These are phyloP conservation scores for Pongo pygmaeus DNA, from an alignment of 2,113 vertebrate species.

Conservation along the genomic window DNA sequence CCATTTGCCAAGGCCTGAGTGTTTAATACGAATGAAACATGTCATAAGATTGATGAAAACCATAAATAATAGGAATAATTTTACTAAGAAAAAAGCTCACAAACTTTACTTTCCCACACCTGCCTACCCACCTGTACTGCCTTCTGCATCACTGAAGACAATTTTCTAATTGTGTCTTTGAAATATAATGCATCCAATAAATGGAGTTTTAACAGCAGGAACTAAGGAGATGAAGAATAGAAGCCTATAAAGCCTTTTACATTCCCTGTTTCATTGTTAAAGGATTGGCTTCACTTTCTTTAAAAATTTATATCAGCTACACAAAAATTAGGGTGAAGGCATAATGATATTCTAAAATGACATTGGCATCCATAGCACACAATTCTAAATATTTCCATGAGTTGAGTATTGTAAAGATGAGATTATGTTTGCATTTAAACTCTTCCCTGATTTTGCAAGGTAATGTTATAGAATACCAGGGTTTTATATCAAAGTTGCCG, in stretches of 20 bases:
- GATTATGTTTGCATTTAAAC: neutral
- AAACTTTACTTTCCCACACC: conserved; percentile 32
- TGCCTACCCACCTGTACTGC: neutral
- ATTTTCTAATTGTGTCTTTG: conserved; percentile 10
- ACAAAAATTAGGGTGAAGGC: neutral
- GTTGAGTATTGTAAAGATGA: neutral
- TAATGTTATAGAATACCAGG: neutral
- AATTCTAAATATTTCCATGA: neutral
- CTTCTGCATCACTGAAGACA: neutral
- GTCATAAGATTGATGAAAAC: conserved; percentile 38
- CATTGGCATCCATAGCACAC: neutral
- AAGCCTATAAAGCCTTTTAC: neutral
- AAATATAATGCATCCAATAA: conserved; percentile 7
- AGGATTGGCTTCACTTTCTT: neutral
- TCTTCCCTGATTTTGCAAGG: neutral
- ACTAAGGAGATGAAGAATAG: neutral
- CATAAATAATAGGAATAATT: conserved; percentile 54
- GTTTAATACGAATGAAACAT: conserved; percentile 57
- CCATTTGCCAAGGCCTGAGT: conserved; percentile 28
- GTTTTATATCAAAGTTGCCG: neutral
- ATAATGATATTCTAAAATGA: neutral
- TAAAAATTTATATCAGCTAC: neutral
- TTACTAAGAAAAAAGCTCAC: neutral
- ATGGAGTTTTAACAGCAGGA: neutral
- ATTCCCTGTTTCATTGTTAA: neutral